Evolutionary conservation across 1,140 invertebrate genomes (phyloP).

Genomic region (Danaus plexippus): DNA sequence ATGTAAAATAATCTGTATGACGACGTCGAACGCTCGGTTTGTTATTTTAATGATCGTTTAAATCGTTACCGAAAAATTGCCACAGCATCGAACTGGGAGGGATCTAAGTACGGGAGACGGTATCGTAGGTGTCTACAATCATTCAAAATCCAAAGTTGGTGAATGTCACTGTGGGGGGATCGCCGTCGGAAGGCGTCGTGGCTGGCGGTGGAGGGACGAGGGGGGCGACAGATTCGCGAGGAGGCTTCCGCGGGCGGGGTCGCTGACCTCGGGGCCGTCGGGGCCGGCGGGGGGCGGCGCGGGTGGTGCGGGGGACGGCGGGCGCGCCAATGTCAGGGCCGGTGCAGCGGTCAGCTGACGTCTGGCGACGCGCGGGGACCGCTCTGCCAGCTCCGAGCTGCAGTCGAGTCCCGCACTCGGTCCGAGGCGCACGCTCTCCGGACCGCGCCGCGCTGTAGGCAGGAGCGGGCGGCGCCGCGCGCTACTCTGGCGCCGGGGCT

Average conservation of each 20-base stretch:
- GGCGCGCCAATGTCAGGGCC: slow-evolving; percentile 68
- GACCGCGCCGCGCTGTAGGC: slow-evolving; percentile 39
- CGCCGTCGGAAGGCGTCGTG: slow-evolving; percentile 14
- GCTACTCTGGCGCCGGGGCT: slow-evolving; percentile 65
- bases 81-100: slow-evolving; percentile 3
- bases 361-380: slow-evolving; percentile 65
- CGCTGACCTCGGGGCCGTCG: slow-evolving; percentile 49
- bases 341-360: slow-evolving; percentile 69
- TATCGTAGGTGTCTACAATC: slow-evolving; percentile 16
- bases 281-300: slow-evolving; percentile 43
- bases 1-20: too few relatives aligned
- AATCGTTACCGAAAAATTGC: too few relatives aligned
- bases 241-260: slow-evolving; percentile 66
- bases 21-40: too few relatives aligned
- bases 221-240: slow-evolving; percentile 53
- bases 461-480: slow-evolving; percentile 50
- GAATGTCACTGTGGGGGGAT: slow-evolving; percentile 37
- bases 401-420: slow-evolving; percentile 51
- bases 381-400: slow-evolving; percentile 41
- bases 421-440: slow-evolving; percentile 36
- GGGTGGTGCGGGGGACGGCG: slow-evolving; percentile 31
- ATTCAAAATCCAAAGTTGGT: slow-evolving; percentile 36
- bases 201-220: slow-evolving; percentile 15
- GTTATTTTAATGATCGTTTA: too few relatives aligned
- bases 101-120: slow-evolving; percentile 6